Base-by-base conservation (phyloP, 2,888 invertebrate species). In the Tachystola acroxantha region DNA sequence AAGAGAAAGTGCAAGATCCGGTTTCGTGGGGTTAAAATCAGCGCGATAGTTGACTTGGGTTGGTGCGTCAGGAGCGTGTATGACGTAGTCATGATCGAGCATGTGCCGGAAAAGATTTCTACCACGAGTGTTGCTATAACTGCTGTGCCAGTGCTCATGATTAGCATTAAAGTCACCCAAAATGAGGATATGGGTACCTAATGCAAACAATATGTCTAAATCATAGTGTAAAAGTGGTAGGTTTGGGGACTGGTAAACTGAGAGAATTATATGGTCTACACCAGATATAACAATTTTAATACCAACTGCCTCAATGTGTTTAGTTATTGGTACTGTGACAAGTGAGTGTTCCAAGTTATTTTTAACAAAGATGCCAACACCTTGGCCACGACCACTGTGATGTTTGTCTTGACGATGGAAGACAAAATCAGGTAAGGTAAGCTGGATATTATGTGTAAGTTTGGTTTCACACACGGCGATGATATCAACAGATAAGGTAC, bases 191-290 rank as follows among this genome's bases (percentile, higher is more conserved):
- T 27, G 26, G 7, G 26, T 1, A 2, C 34, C 31, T 10, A 34
- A 4, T 7, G n/a, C 12, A 10, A 42, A 11, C 1, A 42, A 11
- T 1, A 32, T 14, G 11, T 36, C 31, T 6, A 42, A 3, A 10
- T 42, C 42, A 12, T 10, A n/a, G 4, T 11, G 2, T 0, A 28
- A 7, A 2, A 42, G n/a, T 1, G 38, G 37, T 2, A 28, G 12
- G 20, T 43, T 39, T 7, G 42, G 42, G 6, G 42, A 43, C 12
- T 43, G 42, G 13, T 43, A 43, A 1, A 34, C 10, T 7, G 37
- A 39, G 1, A 27, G 7, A 1, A 37, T n/a, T 1, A 13, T 24
- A 11, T 31, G 22, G 3, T 22, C 24, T 1, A 2, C 1, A 7
- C 27, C 12, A 11, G 28, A 14, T 0, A 32, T 1, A 1, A 13